These are phyloP conservation scores for Agrilus biguttatus DNA, from an alignment of 2,888 invertebrate genomes.

Conservation along the genomic window DNA sequence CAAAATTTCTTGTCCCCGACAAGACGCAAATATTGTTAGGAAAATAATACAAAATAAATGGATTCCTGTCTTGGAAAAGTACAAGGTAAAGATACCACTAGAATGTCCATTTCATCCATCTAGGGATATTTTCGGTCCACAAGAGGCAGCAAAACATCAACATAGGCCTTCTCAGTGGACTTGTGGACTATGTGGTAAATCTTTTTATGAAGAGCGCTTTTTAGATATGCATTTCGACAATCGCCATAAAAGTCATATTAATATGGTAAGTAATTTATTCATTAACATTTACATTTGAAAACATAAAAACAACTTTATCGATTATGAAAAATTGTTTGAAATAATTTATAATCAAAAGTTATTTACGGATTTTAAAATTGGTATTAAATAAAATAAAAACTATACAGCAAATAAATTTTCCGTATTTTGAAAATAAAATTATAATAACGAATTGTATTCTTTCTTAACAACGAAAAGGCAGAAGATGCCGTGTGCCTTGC, in stretches of 20 bases:
- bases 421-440: not conserved
- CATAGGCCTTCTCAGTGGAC: slow-evolving; percentile 82
- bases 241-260: slow-evolving; percentile 71
- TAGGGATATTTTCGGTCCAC: slow-evolving; percentile 76
- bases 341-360: slow-evolving; percentile 2
- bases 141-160: slow-evolving; percentile 72
- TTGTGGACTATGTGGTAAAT: slow-evolving; percentile 81
- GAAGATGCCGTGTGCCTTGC: slow-evolving; percentile 87
- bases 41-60: slow-evolving; percentile 84
- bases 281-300: not conserved
- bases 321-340: not conserved
- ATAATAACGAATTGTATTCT: not conserved
- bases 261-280: slow-evolving; percentile 43
- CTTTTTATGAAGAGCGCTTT: slow-evolving; percentile 78
- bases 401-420: too few species aligned
- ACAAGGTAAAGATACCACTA: slow-evolving; percentile 71
- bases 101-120: slow-evolving; percentile 84
- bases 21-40: slow-evolving; percentile 76
- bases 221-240: slow-evolving; percentile 81
- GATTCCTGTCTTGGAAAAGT: slow-evolving; percentile 78
- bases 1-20: slow-evolving; percentile 77
- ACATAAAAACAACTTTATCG: not conserved
- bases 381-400: too few species aligned
- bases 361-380: too few species aligned
- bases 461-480: slow-evolving; percentile 40